phyloP scores from a whole-genome alignment of 2,888 invertebrate genomes.

The Drepana falcataria region DNA sequence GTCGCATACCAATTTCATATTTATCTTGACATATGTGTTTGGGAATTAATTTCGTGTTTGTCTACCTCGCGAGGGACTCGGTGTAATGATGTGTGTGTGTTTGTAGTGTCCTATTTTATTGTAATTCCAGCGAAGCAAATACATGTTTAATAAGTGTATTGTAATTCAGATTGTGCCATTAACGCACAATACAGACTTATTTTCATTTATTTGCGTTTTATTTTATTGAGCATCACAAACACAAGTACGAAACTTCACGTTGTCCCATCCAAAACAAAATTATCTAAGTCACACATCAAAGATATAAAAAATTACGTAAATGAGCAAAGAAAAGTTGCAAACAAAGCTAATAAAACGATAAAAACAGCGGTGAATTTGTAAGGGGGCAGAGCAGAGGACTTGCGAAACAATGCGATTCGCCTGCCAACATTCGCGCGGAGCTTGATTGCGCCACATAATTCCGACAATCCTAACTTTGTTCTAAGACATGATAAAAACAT shows the following conservation, averaged over 20 bases:
- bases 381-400: slow-evolving; percentile 47
- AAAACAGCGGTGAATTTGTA: slow-evolving; percentile 58
- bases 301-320: slow-evolving; percentile 46
- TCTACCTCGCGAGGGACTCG: too few species aligned
- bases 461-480: slow-evolving; percentile 32
- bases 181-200: too few species aligned
- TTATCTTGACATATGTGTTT: too few species aligned
- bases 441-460: slow-evolving; percentile 45
- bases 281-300: slow-evolving; percentile 38
- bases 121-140: too few species aligned
- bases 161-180: too few species aligned
- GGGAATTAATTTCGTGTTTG: too few species aligned
- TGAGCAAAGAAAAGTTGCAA: slow-evolving; percentile 47
- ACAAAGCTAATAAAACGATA: slow-evolving; percentile 65
- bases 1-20: too few species aligned
- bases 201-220: too few species aligned
- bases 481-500: slow-evolving; percentile 3
- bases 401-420: slow-evolving; percentile 55
- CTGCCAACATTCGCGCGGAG: slow-evolving; percentile 33
- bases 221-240: too few species aligned
- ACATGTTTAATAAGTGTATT: too few species aligned
- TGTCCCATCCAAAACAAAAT: not conserved
- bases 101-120: too few species aligned
- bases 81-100: too few species aligned
- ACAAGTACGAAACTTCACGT: not conserved